Evolutionary conservation across 2,888 invertebrate species (phyloP).

Genomic region (Carpatolechia fugitivella): DNA sequence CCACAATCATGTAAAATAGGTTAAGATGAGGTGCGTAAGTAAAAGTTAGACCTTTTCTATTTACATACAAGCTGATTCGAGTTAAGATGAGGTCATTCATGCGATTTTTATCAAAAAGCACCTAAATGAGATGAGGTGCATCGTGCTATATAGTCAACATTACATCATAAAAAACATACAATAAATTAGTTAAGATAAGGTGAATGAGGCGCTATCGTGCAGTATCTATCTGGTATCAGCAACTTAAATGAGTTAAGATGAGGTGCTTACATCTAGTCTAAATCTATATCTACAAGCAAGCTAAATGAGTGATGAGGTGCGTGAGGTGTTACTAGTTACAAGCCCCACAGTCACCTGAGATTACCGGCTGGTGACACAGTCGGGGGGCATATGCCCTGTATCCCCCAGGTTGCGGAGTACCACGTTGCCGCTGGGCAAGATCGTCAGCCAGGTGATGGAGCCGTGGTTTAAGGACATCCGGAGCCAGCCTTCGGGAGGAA

Average conservation of each 20-base stretch:
- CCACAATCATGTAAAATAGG: too few relatives aligned
- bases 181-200: too few relatives aligned
- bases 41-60: too few relatives aligned
- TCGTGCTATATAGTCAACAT: too few relatives aligned
- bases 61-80: too few relatives aligned
- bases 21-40: not conserved
- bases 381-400: slow-evolving; percentile 92
- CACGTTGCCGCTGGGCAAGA: slow-evolving; percentile 92
- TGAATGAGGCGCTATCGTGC: too few relatives aligned
- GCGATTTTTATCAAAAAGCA: too few relatives aligned
- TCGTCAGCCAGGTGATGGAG: slow-evolving; percentile 94
- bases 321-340: not conserved
- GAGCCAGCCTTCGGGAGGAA: slow-evolving; percentile 98
- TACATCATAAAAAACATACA: too few relatives aligned
- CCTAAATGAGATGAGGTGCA: too few relatives aligned
- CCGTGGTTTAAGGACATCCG: slow-evolving; percentile 94
- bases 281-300: not conserved
- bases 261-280: too few relatives aligned
- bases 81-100: too few relatives aligned
- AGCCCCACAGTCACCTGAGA: slow-evolving; percentile 26
- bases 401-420: slow-evolving; percentile 90
- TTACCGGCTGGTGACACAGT: slow-evolving; percentile 82
- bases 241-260: not conserved
- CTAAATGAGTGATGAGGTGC: not conserved
- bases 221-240: too few relatives aligned